Evolutionary conservation across 2,797 vertebrate species (phyloP).

Genomic region (Spheniscus humboldti): DNA sequence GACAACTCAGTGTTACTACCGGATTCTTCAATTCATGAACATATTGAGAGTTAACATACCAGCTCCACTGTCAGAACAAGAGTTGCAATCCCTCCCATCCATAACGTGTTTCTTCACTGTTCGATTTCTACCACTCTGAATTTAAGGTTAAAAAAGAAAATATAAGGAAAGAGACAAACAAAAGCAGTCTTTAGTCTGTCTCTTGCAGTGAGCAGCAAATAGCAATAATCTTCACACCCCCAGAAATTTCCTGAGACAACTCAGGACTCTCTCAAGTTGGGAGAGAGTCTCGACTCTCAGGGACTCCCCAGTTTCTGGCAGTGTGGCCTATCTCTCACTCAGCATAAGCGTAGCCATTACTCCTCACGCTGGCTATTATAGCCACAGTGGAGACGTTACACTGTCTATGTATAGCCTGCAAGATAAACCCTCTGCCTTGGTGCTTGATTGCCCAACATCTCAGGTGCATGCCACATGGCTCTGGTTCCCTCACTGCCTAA

Average conservation of each 20-base stretch:
- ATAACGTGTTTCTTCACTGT: background rate
- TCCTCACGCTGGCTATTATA: background rate
- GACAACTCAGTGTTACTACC: background rate
- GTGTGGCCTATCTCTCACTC: rapidly evolving
- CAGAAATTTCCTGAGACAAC: background rate
- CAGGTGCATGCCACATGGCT: background rate
- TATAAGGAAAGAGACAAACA: background rate
- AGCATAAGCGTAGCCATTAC: rapidly evolving
- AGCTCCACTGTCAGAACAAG: background rate
- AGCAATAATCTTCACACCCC: background rate
- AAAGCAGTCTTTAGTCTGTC: background rate
- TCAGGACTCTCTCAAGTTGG: background rate
- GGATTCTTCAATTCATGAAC: background rate
- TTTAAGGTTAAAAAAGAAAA: background rate
- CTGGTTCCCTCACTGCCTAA: background rate
- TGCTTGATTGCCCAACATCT: background rate
- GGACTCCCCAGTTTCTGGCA: background rate
- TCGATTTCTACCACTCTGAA: background rate
- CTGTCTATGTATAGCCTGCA: background rate
- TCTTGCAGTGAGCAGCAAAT: background rate
- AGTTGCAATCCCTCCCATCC: background rate
- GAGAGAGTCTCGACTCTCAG: too few species aligned
- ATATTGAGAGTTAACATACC: background rate
- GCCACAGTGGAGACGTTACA: background rate
- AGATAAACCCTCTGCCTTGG: background rate